A percentile compares a stretch with the other conserved stretches of the same genome.
Evolutionary conservation across 2,888 invertebrate species (phyloP).

Genomic region (Idaea aversata): DNA sequence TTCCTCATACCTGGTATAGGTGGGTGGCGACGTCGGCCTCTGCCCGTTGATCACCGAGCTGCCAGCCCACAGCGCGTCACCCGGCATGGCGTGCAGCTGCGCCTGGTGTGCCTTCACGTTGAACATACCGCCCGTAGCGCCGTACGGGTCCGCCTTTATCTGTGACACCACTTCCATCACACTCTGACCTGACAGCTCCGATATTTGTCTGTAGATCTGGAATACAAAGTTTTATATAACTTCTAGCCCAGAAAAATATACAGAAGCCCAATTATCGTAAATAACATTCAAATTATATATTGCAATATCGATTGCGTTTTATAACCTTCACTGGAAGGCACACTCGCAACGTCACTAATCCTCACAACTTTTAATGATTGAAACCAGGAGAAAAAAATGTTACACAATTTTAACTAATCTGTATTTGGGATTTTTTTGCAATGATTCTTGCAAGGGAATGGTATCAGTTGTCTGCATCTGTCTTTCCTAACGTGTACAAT

Average conservation of each 20-base stretch:
- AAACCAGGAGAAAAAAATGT: no score
- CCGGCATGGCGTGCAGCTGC: slow-evolving; percentile 45
- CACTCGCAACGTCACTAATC: no score
- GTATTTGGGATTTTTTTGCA: no score
- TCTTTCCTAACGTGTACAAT: no score
- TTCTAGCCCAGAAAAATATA: background rate
- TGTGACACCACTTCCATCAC: slow-evolving; percentile 68
- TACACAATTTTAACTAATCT: no score
- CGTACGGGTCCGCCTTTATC: slow-evolving; percentile 78
- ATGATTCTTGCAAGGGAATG: no score
- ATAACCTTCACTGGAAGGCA: no score
- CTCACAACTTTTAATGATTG: no score
- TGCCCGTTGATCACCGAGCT: background rate
- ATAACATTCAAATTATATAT: no score
- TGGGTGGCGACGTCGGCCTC: slow-evolving; percentile 15
- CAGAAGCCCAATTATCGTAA: no score
- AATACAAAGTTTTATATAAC: slow-evolving; percentile 7
- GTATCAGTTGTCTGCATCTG: no score
- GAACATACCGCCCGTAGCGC: slow-evolving; percentile 81
- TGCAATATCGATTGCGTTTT: no score
- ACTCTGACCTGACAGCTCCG: slow-evolving; percentile 64
- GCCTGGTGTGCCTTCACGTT: slow-evolving; percentile 76
- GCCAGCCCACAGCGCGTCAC: background rate
- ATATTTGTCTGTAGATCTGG: slow-evolving; percentile 74
- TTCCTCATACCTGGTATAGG: slow-evolving; percentile 1